Conservation (phyloP, 2,113 vertebrate species). For the Anguilla rostrata region DNA sequence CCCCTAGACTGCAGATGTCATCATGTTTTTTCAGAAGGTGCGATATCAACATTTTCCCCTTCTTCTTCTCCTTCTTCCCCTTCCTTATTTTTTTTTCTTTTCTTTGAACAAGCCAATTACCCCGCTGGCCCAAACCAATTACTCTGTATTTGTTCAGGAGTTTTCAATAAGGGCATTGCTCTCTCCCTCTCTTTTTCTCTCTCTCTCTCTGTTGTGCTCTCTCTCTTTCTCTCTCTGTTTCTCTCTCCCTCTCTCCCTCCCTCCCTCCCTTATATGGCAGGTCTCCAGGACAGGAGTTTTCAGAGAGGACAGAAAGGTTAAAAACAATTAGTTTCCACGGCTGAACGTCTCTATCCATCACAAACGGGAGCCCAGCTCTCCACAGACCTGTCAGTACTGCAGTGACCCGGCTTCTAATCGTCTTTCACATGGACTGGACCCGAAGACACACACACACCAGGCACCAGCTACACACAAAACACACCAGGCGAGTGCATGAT, state of each 20-base stretch:
- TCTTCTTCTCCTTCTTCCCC: constrained; percentile 41
- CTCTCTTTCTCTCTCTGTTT: constrained; percentile 1
- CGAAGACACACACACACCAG: constrained; percentile 23
- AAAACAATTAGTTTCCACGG: constrained; percentile 74
- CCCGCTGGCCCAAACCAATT: constrained; percentile 58
- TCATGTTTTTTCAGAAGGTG: constrained; percentile 50
- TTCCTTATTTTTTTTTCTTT: constrained; percentile 36
- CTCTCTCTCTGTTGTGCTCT: constrained; percentile 49
- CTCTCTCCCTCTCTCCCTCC: constrained; percentile 1
- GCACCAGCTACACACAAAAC: neutral
- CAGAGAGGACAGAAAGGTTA: constrained; percentile 65
- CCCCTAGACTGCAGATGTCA: constrained; percentile 54
- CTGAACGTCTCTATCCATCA: constrained; percentile 70
- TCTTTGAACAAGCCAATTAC: constrained; percentile 59
- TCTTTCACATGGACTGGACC: constrained; percentile 3
- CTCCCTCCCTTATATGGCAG: constrained; percentile 48
- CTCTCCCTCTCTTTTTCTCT: constrained; percentile 45
- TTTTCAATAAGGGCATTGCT: constrained; percentile 72
- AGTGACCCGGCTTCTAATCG: neutral
- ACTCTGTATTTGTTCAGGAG: constrained; percentile 69
- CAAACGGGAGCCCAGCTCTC: constrained; percentile 44
- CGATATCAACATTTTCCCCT: constrained; percentile 51
- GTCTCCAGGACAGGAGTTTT: constrained; percentile 66
- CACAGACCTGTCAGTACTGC: neutral
- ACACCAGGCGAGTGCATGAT: neutral